These are phyloP conservation scores for Stratiomys singularior DNA, from an alignment of 2,888 invertebrate species.

Conservation along the genomic window DNA sequence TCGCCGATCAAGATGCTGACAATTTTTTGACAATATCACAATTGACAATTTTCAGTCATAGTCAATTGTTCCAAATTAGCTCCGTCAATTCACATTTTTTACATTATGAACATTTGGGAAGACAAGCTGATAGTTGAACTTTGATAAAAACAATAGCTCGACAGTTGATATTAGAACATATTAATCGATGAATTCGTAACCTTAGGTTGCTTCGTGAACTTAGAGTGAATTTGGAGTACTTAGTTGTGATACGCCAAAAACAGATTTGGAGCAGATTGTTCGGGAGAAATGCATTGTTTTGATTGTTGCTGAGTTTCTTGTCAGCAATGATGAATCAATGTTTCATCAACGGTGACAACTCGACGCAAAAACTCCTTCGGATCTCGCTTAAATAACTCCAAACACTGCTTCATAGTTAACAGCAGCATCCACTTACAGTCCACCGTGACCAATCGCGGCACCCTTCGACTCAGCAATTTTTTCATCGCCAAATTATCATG, in stretches of 20 bases:
- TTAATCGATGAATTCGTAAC: constrained; percentile 21
- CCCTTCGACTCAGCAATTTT: too few species aligned
- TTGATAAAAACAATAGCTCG: constrained; percentile 9
- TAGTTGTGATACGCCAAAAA: background rate
- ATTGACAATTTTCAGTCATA: constrained; percentile 42
- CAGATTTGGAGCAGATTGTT: background rate
- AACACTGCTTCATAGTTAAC: too few species aligned
- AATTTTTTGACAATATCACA: too few species aligned
- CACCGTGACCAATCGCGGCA: too few species aligned
- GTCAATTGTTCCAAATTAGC: background rate
- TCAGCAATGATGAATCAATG: too few species aligned
- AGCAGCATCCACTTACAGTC: too few species aligned
- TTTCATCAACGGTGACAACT: too few species aligned
- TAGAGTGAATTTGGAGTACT: background rate
- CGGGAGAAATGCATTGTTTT: background rate
- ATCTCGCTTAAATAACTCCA: too few species aligned
- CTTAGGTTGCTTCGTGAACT: background rate
- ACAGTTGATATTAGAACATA: background rate
- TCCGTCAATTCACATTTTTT: constrained; percentile 17
- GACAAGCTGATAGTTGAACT: background rate
- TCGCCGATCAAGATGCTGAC: constrained; percentile 54
- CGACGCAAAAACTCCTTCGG: too few species aligned
- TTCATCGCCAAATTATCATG: too few species aligned
- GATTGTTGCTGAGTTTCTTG: too few species aligned
- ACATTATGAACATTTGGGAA: background rate